phyloP scores from a whole-genome alignment of 2,797 vertebrate species.

The Sciurus carolinensis region DNA sequence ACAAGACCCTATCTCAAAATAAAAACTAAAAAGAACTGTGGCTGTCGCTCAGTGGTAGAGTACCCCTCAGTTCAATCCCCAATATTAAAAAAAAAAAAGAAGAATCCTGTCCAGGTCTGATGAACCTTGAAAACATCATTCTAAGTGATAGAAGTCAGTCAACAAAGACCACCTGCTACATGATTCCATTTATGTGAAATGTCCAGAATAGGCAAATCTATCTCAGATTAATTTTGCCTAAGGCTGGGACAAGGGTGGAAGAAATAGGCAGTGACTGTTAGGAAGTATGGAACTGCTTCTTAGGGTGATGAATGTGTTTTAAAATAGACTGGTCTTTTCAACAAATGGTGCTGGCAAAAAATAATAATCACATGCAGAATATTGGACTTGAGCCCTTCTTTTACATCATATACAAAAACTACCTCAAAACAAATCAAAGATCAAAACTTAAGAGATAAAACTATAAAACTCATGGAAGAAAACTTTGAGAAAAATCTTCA shows the following conservation, averaged over 20 bases:
- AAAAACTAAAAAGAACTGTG: too few species aligned
- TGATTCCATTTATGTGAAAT: background rate
- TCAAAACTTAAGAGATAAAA: background rate
- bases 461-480: background rate
- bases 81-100: too few species aligned
- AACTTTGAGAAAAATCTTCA: background rate
- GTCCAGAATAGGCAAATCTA: background rate
- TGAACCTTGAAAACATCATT: background rate
- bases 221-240: background rate
- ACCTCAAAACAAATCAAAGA: background rate
- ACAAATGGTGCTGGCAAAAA: background rate
- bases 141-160: background rate
- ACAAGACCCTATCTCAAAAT: too few species aligned
- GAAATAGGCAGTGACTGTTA: background rate
- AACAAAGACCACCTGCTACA: background rate
- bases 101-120: too few species aligned
- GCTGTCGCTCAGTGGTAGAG: too few species aligned
- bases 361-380: background rate
- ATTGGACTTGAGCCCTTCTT: background rate
- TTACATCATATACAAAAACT: background rate
- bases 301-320: background rate
- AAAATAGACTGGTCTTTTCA: conserved; percentile 14
- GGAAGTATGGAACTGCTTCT: background rate
- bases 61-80: too few species aligned
- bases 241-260: background rate